phyloP scores from a whole-genome alignment of 2,113 vertebrate species.

The Gavia stellata region DNA sequence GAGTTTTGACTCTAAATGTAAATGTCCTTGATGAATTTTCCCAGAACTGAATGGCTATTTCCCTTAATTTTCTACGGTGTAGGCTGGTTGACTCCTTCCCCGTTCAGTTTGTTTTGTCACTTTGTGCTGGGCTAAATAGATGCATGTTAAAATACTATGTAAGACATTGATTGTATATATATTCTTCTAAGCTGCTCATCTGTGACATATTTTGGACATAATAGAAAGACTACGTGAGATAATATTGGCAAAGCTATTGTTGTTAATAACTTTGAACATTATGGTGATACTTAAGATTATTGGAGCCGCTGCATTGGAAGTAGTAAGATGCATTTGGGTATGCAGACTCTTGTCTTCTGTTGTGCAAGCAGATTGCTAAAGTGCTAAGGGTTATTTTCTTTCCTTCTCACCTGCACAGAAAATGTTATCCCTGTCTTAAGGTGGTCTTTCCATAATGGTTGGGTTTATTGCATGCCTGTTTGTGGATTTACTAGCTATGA shows the following conservation, averaged over 20 bases:
- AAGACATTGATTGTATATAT: neutral
- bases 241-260: neutral
- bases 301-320: fast-evolving
- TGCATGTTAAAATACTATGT: neutral
- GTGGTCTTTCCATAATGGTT: neutral
- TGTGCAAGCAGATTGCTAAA: neutral
- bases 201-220: neutral
- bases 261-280: neutral
- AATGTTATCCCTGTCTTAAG: neutral
- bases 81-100: neutral
- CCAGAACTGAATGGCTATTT: neutral
- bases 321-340: neutral
- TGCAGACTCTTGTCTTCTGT: neutral
- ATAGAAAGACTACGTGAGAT: neutral
- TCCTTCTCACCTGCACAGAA: neutral
- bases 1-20: neutral
- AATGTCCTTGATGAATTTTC: neutral
- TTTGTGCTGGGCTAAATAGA: neutral
- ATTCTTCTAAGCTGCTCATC: neutral
- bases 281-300: neutral
- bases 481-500: neutral
- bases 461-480: neutral
- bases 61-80: neutral
- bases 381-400: neutral
- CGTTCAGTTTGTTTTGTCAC: neutral